Evolutionary conservation across 2,113 vertebrate genomes (phyloP).

Genomic region (Sebastes schlegelii): DNA sequence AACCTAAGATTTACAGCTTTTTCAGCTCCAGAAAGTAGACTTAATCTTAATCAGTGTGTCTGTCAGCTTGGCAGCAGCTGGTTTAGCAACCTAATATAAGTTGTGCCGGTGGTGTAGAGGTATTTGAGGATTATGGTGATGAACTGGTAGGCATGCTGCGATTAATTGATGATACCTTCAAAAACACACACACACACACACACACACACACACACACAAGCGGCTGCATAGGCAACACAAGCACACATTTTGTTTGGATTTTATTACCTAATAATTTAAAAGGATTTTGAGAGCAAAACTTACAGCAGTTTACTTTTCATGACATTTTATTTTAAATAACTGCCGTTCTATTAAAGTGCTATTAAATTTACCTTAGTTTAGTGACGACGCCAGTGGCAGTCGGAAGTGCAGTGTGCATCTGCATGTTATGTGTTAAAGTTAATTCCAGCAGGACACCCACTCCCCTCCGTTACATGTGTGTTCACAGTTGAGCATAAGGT

Average conservation of each 20-base stretch:
- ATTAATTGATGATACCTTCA: conserved; percentile 1
- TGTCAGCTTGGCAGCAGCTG: conserved; percentile 48
- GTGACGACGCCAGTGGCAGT: background rate
- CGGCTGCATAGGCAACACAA: background rate
- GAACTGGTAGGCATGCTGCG: conserved; percentile 22
- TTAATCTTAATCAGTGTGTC: conserved; percentile 50
- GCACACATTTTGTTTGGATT: background rate
- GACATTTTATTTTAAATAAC: background rate
- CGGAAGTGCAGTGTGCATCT: background rate
- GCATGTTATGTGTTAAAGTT: background rate
- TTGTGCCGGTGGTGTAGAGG: conserved; percentile 29
- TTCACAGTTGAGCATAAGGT: conserved; percentile 8
- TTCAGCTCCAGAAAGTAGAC: conserved; percentile 46
- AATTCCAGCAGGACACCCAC: background rate
- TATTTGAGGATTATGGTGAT: conserved; percentile 36
- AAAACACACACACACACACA: background rate
- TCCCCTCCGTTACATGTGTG: background rate
- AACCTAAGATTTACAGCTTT: conserved; percentile 64
- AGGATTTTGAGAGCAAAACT: background rate
- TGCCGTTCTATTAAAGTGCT: background rate
- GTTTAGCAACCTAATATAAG: conserved; percentile 8
- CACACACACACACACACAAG: background rate
- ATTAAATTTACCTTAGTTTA: background rate
- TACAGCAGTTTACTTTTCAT: background rate
- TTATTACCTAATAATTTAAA: background rate